phyloP scores from a whole-genome alignment of 2,113 vertebrate genomes.

The Tachycineta bicolor region DNA sequence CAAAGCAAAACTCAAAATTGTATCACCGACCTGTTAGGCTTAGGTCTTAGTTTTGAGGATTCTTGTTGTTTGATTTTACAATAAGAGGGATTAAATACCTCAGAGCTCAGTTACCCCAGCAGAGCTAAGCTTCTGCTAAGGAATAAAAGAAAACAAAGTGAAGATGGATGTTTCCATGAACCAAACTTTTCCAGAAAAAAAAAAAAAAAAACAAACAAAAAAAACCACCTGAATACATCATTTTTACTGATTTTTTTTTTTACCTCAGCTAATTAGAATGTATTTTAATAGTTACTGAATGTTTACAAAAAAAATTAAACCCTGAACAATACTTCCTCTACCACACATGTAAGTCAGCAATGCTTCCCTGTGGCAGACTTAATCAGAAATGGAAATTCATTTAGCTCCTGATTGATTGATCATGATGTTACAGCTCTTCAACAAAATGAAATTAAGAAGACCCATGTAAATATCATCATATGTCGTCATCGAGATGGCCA shows the following conservation, averaged over 20 bases:
- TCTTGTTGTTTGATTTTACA: neutral
- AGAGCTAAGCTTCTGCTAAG: neutral
- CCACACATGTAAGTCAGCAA: neutral
- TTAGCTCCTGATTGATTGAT: neutral
- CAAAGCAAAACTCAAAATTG: neutral
- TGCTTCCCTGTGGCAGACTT: neutral
- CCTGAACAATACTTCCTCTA: neutral
- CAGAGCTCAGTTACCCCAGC: neutral
- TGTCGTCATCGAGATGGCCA: no score
- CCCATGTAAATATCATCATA: neutral
- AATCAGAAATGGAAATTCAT: conserved; percentile 17
- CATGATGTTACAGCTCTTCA: neutral
- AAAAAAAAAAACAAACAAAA: no score
- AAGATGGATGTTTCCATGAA: neutral
- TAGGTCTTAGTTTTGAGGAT: neutral
- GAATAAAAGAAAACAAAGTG: neutral
- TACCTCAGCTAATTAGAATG: neutral
- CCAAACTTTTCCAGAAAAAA: neutral
- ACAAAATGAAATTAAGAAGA: neutral
- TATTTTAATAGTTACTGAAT: neutral
- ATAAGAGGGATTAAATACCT: neutral
- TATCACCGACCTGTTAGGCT: accelerated
- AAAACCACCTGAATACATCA: neutral
- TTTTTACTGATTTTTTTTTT: neutral
- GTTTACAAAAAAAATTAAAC: neutral